These are phyloP conservation scores for Prenolepis imparis DNA, from an alignment of 2,888 invertebrate species.

Conservation along the genomic window DNA sequence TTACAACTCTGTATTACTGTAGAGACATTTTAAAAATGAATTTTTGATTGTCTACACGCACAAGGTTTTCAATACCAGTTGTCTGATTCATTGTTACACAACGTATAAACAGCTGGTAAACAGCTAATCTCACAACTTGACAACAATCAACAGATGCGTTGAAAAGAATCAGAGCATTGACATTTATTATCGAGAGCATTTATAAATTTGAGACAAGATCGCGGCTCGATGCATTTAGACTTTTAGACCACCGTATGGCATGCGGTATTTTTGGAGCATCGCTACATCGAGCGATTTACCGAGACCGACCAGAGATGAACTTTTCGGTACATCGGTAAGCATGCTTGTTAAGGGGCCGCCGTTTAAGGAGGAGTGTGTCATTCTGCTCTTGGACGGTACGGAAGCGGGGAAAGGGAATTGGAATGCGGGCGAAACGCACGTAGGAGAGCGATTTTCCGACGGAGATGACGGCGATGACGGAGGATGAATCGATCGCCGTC, in stretches of 20 bases:
- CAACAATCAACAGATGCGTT: constrained; percentile 1
- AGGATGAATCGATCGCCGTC: neutral
- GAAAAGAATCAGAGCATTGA: neutral
- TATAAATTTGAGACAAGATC: constrained; percentile 53
- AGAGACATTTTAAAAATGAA: neutral
- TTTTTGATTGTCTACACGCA: neutral
- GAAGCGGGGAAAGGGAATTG: constrained; percentile 39
- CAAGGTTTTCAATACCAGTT: neutral
- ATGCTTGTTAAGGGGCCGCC: neutral
- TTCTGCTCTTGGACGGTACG: neutral
- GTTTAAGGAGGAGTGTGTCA: constrained; percentile 6
- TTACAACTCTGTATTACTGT: neutral
- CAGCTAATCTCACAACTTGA: neutral
- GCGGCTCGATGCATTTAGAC: constrained; percentile 72
- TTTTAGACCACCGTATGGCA: constrained; percentile 71
- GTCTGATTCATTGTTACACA: neutral
- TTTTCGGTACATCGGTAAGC: constrained; percentile 75
- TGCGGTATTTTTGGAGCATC: constrained; percentile 75
- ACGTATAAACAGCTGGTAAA: constrained; percentile 13
- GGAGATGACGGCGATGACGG: constrained; percentile 26
- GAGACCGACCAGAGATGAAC: constrained; percentile 74
- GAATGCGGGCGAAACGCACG: constrained; percentile 59
- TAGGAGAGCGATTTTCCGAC: constrained; percentile 61
- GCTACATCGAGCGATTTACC: constrained; percentile 75
- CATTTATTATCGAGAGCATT: constrained; percentile 10